Base-by-base conservation (phyloP, 2,797 vertebrate genomes). In the Tenualosa thibaudeaui region DNA sequence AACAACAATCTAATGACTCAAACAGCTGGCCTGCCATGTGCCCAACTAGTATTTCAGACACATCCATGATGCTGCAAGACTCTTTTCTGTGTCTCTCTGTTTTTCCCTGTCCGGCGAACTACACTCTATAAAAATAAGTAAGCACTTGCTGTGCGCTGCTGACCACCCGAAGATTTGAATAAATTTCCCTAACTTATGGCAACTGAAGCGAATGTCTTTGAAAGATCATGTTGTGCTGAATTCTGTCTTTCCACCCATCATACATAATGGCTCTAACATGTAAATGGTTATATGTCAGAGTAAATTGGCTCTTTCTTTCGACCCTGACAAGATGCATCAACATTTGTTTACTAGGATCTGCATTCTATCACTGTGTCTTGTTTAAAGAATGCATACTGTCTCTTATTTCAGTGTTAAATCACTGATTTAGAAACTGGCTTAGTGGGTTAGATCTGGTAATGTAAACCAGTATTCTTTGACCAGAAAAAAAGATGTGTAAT, bases 401-500 rank as follows among this genome's bases (percentile, higher is more conserved):
- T 19, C 1, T 3, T 37, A 15, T 1, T 37, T 3, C 71, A 78
- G 71, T 17, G 40, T 78, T 40, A 22, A 43, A 46, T 43, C 17
- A 62, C 71, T 46, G 71, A 78, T 43, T 78, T 46, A 78, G 71
- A 19, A 78, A 43, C 17, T 78, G 71, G 40, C 71, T 10, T 40
- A 46, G 17, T 71, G 12, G 37, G 12, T 40, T 5, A 31, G n/a
- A 31, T 19, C 68, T 71, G 50, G 50, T 51, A 71, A 71, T 40
- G 26, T 71, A 37, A 31, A 19, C 68, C 26, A 71, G 37, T 3
- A 71, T 37, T 22, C 40, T 78, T 78, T 43, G 71, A 78, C 40
- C 37, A 46, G 71, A 78, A 43, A 60, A 10, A 43, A 78, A 46
- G 71, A 43, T 78, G 17, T 78, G 71, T 78, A 78, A 78, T 46